Evolutionary conservation across 2,113 vertebrate species (phyloP), one percentile per base, ranked within the genome.

Genomic region (Marcusenius ussheri): DNA sequence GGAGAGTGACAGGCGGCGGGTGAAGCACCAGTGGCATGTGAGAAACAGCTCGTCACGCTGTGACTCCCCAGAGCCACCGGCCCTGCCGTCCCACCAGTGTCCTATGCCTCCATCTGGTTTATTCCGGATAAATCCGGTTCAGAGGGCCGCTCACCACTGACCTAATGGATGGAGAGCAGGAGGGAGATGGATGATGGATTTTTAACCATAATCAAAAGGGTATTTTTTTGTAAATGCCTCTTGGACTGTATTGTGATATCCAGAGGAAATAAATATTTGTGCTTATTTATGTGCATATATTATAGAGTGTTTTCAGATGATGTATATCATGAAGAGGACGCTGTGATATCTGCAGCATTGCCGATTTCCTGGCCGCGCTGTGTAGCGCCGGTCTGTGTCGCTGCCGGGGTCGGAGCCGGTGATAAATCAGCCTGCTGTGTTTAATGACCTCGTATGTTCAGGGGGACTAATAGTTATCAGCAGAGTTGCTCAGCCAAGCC

Each of bases 341-440:
- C 35, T 53, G 50, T 56, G 31, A 39, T 87, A 53, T 87, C 15
- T 87, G 50, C 50, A 56, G 31, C n/a, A 53, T 87, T 87, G 47
- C 50, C 27, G 7, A 39, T 47, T 87, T 31, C 10, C 24, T 47
- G 74, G 74, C 74, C 74, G 2, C 5, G 31, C 6, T 80, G 24
- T 49, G 24, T 49, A 47, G 24, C 8, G 46, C 24, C 46, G 24
- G 24, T 24, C n/a, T 24, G 27, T 17, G 13, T 31, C 31, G 13
- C 50, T 87, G 47, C 85, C 1, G n/a, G 27, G 27, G 27, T 31
- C 3, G 2, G 4, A n/a, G 50, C 13, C 19, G 17, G n/a, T 87
- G 50, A 87, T 87, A 35, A 87, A 87, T 53, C 85, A 87, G n/a
- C 27, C 85, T 53, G 85, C 85, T 87, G 85, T 87, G 85, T 84